phyloP scores from a whole-genome alignment of 2,113 vertebrate genomes.

The Agelaius tricolor region DNA sequence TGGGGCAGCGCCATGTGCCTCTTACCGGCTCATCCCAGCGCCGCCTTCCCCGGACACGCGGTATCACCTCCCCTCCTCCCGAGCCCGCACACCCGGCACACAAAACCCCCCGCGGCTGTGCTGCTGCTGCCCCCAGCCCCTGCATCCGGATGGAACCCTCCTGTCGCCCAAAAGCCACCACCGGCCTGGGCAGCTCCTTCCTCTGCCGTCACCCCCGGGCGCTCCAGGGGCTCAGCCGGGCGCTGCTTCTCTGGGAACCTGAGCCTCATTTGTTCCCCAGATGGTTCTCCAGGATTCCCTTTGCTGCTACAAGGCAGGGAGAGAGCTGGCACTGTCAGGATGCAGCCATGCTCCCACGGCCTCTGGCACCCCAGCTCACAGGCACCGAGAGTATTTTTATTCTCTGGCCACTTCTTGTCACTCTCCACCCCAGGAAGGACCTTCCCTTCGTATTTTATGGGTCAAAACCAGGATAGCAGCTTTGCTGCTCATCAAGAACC shows the following conservation, averaged over 20 bases:
- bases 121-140: background rate
- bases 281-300: background rate
- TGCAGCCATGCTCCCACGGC: rapidly evolving
- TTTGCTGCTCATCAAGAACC: background rate
- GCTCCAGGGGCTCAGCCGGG: background rate
- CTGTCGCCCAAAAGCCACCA: background rate
- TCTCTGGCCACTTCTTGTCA: background rate
- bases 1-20: background rate
- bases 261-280: background rate
- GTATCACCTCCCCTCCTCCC: background rate
- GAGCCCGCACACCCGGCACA: background rate
- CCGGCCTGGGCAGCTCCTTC: background rate
- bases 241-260: background rate
- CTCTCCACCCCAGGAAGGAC: background rate
- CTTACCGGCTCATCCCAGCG: background rate
- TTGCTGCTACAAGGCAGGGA: background rate
- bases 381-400: background rate
- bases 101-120: rapidly evolving
- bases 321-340: background rate
- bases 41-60: background rate
- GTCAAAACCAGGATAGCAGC: background rate
- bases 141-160: background rate
- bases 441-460: background rate
- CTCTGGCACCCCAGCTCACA: background rate
- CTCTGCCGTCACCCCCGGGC: background rate